These are phyloP conservation scores for Panonychus citri DNA, from an alignment of 1,140 invertebrate species.

Conservation along the genomic window DNA sequence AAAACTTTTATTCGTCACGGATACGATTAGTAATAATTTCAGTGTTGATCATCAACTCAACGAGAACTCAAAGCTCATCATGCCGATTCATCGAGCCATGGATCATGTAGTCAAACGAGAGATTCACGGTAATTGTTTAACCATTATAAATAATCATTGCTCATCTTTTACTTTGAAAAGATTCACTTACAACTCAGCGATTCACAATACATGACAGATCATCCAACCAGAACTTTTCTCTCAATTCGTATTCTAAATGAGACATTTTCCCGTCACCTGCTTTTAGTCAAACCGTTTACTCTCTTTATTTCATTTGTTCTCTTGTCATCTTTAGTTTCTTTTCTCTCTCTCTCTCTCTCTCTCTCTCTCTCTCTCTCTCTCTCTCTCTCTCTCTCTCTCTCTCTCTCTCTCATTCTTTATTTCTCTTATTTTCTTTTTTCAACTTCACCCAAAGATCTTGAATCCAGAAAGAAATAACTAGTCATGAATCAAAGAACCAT, in stretches of 20 bases:
- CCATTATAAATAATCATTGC: too few relatives aligned
- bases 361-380: background rate
- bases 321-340: too few relatives aligned
- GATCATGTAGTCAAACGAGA: conserved; percentile 5
- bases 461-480: background rate
- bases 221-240: too few relatives aligned
- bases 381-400: background rate
- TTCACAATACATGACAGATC: too few relatives aligned
- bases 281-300: too few relatives aligned
- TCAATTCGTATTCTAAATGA: too few relatives aligned
- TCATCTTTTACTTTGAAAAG: background rate
- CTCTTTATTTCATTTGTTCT: too few relatives aligned
- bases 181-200: too few relatives aligned
- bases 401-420: background rate
- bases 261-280: too few relatives aligned
- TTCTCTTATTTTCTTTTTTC: background rate
- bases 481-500: background rate
- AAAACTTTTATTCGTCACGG: conserved; percentile 57
- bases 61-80: conserved; percentile 11
- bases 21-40: conserved; percentile 10
- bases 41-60: conserved; percentile 8
- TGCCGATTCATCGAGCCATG: conserved; percentile 2
- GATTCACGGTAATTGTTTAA: conserved; percentile 1
- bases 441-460: too few relatives aligned
- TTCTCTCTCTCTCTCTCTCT: background rate